Conservation (phyloP, 2,888 invertebrate genomes). For the Noctua comes region DNA sequence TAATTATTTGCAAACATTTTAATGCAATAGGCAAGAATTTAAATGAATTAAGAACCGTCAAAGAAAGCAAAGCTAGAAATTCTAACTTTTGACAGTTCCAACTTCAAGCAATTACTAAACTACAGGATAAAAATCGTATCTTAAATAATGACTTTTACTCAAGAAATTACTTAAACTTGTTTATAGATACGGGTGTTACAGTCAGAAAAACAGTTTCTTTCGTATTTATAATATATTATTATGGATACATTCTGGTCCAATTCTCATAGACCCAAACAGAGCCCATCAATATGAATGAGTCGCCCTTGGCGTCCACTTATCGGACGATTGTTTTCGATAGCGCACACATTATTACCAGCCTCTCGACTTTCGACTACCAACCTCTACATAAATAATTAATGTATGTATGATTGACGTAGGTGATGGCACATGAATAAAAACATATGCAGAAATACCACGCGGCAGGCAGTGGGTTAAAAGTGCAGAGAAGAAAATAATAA, state of each 20-base stretch:
- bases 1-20: no score
- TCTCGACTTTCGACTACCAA: constrained; percentile 77
- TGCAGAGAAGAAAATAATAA: background rate
- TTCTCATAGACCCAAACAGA: constrained; percentile 61
- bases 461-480: no score
- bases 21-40: no score
- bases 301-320: constrained; percentile 79
- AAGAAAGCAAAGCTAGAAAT: no score
- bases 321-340: constrained; percentile 81
- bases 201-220: background rate
- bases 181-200: background rate
- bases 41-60: no score
- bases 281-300: constrained; percentile 73
- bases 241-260: background rate
- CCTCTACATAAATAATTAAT: constrained; percentile 78
- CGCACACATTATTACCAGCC: constrained; percentile 79
- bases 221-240: background rate
- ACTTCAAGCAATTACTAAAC: no score
- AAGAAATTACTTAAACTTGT: no score
- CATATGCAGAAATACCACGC: constrained; percentile 57
- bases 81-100: no score
- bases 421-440: constrained; percentile 57
- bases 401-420: constrained; percentile 74
- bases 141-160: no score
- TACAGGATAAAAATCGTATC: no score